A percentile compares a stretch with the other conserved stretches of the same genome.
Evolutionary conservation across 2,797 vertebrate genomes (phyloP).

Genomic region (Pitangus sulphuratus): DNA sequence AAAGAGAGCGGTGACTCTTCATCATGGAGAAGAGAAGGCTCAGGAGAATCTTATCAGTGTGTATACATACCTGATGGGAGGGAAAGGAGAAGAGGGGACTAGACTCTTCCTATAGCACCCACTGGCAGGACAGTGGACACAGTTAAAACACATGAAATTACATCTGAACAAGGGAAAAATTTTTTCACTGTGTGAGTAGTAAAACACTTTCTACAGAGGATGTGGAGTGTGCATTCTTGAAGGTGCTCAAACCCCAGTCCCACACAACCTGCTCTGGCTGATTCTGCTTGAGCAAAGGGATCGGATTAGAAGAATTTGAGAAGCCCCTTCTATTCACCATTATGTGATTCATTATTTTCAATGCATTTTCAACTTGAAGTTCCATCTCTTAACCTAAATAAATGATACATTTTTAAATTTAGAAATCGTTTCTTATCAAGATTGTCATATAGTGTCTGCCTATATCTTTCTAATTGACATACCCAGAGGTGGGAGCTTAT

Average conservation of each 20-base stretch:
- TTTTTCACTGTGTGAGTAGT: neutral
- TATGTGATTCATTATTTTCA: neutral
- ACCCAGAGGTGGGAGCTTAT: neutral
- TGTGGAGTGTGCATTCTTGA: neutral
- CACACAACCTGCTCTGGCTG: neutral
- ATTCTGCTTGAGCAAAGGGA: neutral
- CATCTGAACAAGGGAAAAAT: neutral
- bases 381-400: neutral
- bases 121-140: neutral
- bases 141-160: neutral
- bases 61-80: neutral
- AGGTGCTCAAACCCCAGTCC: neutral
- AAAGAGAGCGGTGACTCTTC: neutral
- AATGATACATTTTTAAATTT: neutral
- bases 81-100: rapidly evolving
- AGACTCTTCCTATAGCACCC: neutral
- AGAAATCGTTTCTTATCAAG: neutral
- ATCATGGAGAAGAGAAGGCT: neutral
- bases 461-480: neutral
- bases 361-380: neutral
- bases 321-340: neutral
- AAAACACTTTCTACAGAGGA: neutral
- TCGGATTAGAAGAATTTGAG: neutral
- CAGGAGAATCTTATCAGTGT: neutral
- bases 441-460: neutral